Base-by-base conservation (phyloP, 2,888 invertebrate species). In the Plebejus argus region DNA sequence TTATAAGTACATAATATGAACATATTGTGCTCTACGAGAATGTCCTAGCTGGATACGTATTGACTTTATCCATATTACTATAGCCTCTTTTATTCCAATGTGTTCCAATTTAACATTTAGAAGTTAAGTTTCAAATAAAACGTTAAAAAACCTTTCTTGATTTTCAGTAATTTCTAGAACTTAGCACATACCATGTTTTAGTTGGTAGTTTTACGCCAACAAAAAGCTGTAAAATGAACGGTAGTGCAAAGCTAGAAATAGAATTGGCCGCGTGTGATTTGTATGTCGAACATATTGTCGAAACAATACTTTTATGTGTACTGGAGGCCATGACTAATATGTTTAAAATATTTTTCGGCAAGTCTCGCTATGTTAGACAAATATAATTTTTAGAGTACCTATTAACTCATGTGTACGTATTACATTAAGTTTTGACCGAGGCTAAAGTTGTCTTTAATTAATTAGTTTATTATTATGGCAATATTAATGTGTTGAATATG, bases 201-300 rank as follows among this genome's bases (percentile, higher is more conserved):
- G 83, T 84, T 87, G 82, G 82, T 83, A 81, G 82, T 87, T 88
- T 86, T 86, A 87, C 56, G 85, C 85, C 88, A 85, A 86, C 89
- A 88, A 91, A 90, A 90, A 87, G 85, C 82, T 82, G 86, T 89
- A 87, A 88, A 88, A 86, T 87, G 88, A 90, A 88, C 88, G 82
- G 85, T 86, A 86, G 28, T 66, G 88, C 86, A 85, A 86, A 86
- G 87, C 87, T 86, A 83, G 86, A 90, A 92, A 92, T 93, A 91
- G 89, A 90, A 84, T 85, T 82, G 85, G 85, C 87, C 85, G 86
- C 88, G 86, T 88, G 88, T 83, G 87, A 88, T 89, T 88, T 84
- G 88, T 89, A 87, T 88, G 89, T 87, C 85, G 87, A 89, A 87
- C 87, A 87, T 84, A 86, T 85, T 89, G 88, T 86, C 84, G 90